Base-by-base conservation (phyloP, 2,888 invertebrate species). In the Pristionchus japonicus region DNA sequence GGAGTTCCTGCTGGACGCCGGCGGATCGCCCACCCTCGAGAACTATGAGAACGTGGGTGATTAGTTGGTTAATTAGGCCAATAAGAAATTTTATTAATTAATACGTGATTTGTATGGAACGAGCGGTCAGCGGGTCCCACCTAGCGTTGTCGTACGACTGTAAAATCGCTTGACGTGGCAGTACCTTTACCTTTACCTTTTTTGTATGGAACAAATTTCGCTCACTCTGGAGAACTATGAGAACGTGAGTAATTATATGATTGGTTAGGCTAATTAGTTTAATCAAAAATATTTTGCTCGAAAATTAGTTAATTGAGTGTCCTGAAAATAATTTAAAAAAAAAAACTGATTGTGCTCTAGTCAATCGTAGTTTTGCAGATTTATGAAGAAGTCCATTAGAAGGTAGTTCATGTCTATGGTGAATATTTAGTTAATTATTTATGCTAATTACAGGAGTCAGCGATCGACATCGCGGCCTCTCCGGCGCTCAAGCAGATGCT, bases 391-490 rank as follows among this genome's bases (percentile, higher is more conserved):
- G n/a, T n/a, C n/a, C n/a, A n/a, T n/a, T n/a, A n/a, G n/a, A n/a
- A n/a, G n/a, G n/a, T n/a, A n/a, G n/a, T 23, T 23, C 57, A 57
- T 23, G 57, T 52, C 52, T 43, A 20, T 57, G 4, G 11, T 9
- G 57, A 23, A 57, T 57, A 3, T 17, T 3, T 20, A 61, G 4
- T 1, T 61, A 27, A 61, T 27, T 61, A 15, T 61, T 61, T 31
- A 9, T 31, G 11, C 11, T 64, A 43, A 43, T 43, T 9, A 43
- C 64, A 67, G 77, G 77, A 77, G 43, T 43, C 43, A 27, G 77
- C 77, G 15, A 40, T 77, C 77, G 77, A 77, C 77, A 77, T 77
- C 27, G 77, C 77, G 23, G 43, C 43, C 13, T 15, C 77, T n/a
- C 43, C 77, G 9, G 77, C 77, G n/a, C n/a, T 77, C n/a, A 77